Conservation (phyloP, 2,888 invertebrate genomes). For the Erynnis tages region DNA sequence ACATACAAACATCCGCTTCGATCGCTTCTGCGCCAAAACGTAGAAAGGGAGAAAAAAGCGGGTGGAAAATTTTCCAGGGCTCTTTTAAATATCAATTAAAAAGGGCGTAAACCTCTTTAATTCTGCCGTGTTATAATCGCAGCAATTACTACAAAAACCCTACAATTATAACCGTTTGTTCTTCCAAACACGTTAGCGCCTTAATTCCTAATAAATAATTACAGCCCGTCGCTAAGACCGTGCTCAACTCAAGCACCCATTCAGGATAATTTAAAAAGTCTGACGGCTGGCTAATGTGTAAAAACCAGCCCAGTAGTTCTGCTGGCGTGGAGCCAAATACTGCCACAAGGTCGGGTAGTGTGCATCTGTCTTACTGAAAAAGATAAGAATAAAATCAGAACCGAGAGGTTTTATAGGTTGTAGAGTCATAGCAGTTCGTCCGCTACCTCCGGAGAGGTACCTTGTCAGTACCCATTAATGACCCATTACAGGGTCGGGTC, state of each 20-base stretch:
- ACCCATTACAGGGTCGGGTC: too few species aligned
- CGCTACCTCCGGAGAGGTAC: too few species aligned
- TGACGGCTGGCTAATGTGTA: constrained; percentile 21
- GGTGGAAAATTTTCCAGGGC: too few species aligned
- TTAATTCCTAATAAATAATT: constrained; percentile 2
- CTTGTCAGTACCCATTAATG: too few species aligned
- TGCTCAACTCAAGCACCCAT: constrained; percentile 8
- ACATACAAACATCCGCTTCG: too few species aligned
- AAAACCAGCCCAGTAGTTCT: constrained; percentile 1
- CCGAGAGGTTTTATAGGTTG: too few species aligned
- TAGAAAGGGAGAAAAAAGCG: too few species aligned
- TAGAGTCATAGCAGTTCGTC: too few species aligned
- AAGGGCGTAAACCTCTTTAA: too few species aligned
- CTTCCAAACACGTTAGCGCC: not conserved
- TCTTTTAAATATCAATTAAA: too few species aligned
- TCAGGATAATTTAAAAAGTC: constrained; percentile 22
- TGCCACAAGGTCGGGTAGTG: constrained; percentile 1
- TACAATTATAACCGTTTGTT: not conserved
- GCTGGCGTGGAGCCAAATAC: constrained; percentile 9
- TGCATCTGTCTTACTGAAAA: not conserved
- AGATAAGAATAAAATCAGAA: too few species aligned
- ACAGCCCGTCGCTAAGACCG: not conserved
- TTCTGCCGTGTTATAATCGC: not conserved
- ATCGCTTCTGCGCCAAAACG: too few species aligned
- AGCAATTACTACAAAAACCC: not conserved